Percentiles rank a stretch among this genome's conserved stretches.
These are phyloP conservation scores for Parauchenoglanis punctatus DNA, from an alignment of 2,797 vertebrate species.

Conservation along the genomic window DNA sequence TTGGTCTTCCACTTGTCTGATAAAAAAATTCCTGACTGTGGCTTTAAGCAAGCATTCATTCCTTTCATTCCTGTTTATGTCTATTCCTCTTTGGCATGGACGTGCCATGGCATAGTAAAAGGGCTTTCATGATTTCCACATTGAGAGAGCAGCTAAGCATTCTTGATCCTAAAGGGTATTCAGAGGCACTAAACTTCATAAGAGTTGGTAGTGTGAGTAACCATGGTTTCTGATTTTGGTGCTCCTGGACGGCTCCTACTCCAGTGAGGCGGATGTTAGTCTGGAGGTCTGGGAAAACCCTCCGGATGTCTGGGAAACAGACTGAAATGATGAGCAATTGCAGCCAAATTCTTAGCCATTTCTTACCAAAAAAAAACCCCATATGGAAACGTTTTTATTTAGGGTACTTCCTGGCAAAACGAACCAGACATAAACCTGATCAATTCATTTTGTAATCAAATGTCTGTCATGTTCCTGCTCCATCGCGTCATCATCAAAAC, in stretches of 20 bases:
- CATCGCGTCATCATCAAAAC: neutral
- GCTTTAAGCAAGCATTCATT: conserved; percentile 24
- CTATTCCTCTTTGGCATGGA: neutral
- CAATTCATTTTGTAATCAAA: neutral
- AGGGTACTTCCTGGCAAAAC: neutral
- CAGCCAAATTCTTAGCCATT: no score
- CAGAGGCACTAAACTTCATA: neutral
- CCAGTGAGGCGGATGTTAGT: neutral
- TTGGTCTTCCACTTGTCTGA: conserved; percentile 1
- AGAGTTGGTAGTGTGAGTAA: neutral
- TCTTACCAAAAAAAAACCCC: neutral
- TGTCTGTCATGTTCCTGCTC: neutral
- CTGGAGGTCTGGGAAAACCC: neutral
- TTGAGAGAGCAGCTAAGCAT: neutral
- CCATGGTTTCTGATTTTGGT: neutral
- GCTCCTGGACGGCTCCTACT: neutral
- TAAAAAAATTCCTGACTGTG: conserved; percentile 24
- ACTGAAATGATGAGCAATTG: neutral
- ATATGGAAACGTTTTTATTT: neutral
- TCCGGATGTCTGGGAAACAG: neutral
- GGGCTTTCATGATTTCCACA: neutral
- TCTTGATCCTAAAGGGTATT: neutral
- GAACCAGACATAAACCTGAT: neutral
- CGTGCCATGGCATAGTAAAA: neutral
- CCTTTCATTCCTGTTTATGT: neutral